Percentiles rank a stretch among this genome's conserved stretches.
phyloP scores from a whole-genome alignment of 2,113 vertebrate genomes.

The Hemicordylus capensis region DNA sequence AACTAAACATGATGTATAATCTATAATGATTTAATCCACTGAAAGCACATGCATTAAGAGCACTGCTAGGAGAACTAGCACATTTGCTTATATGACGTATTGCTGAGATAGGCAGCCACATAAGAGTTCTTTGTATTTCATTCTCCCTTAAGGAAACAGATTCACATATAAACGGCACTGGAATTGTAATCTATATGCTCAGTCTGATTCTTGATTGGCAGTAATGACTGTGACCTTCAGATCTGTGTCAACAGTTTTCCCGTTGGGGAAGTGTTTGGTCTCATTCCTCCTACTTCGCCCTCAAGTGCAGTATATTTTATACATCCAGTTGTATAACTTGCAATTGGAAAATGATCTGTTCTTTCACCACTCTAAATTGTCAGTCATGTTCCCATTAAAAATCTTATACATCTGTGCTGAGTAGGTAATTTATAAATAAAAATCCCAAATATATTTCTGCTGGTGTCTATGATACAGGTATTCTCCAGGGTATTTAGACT shows the following conservation, averaged over 20 bases:
- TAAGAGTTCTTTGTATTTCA: conserved; percentile 5
- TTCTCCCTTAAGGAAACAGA: not conserved
- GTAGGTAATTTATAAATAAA: conserved; percentile 24
- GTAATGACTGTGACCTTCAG: conserved; percentile 68
- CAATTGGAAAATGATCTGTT: not conserved
- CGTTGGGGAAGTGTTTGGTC: conserved; percentile 57
- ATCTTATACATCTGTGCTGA: conserved; percentile 23
- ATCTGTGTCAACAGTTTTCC: conserved; percentile 62
- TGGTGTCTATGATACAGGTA: conserved; percentile 2
- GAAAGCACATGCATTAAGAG: conserved; percentile 1
- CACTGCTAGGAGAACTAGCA: conserved; percentile 4
- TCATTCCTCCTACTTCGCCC: not conserved
- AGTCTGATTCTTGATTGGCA: conserved; percentile 59
- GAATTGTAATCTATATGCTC: conserved; percentile 60
- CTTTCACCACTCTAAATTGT: conserved; percentile 4
- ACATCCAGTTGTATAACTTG: conserved; percentile 34
- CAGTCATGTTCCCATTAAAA: not conserved
- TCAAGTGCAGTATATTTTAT: no score
- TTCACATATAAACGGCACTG: conserved; percentile 37
- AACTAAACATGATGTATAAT: not conserved
- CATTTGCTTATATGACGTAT: not conserved
- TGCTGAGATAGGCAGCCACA: conserved; percentile 1
- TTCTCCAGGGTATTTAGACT: not conserved
- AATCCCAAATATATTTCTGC: conserved; percentile 27
- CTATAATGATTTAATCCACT: not conserved